Base-by-base conservation (phyloP, 2,113 vertebrate genomes). In the Aphelocoma coerulescens region DNA sequence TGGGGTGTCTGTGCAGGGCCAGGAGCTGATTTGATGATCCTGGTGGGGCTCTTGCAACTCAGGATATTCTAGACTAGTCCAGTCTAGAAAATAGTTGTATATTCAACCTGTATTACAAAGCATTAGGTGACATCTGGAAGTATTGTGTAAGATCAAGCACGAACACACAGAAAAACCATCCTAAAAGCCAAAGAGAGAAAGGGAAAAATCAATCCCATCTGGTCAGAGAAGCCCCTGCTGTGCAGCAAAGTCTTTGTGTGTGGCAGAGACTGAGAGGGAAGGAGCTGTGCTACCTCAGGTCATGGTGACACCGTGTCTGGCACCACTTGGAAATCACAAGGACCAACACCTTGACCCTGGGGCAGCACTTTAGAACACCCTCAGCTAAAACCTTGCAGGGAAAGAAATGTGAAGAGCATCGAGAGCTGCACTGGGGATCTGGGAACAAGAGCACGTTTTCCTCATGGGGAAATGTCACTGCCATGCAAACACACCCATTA, bases 251-350 rank as follows among this genome's bases (percentile, higher is more conserved):
- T 10, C 51, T 65, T 48, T 26, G 15, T 21, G 28, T 10, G 22
- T 17, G 73, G 44, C 26, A 0, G 3, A 54, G 37, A 5, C 24
- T 30, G n/a, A 0, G 0, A 88, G 39, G 58, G n/a, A 46, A 82
- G 37, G 51, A 85, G 57, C 74, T 9, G 2, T 51, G 74, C 39
- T 2, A 9, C 82, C 62, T 79, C 66, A 71, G 39, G 39, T 52
- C 27, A 10, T 8, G 5, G 49, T 37, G 73, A 48, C 55, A 54
- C 7, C 0, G 1, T 21, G 37, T 24, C 77, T 91, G 77, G 59
- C 55, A 69, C 22, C 59, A 18, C 66, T 8, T 88, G 75, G 49
- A 83, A 79, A 76, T 68, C 79, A 44, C 79, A 92, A 92, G 57
- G 41, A 85, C 44, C 63, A 72, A 28, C 57, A 91, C 33, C 52